phyloP scores from a whole-genome alignment of 2,113 vertebrate genomes.

The Penelope pileata region DNA sequence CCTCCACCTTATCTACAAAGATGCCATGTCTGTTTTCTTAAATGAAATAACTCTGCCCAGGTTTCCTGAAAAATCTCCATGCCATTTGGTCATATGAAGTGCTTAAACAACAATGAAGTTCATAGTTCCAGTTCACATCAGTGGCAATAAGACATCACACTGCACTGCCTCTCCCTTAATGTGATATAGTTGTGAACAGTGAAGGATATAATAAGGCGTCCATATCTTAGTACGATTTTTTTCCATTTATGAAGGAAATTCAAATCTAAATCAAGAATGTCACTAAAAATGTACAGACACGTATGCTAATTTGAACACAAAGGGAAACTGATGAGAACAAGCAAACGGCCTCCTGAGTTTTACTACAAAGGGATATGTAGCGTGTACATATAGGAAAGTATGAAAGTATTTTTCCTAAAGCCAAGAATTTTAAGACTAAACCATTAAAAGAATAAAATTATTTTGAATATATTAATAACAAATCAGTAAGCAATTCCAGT shows the following conservation, averaged over 20 bases:
- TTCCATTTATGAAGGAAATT: not conserved
- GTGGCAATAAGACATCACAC: not conserved
- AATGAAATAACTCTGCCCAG: not conserved
- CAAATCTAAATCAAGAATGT: not conserved
- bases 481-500: not conserved
- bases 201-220: not conserved
- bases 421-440: not conserved
- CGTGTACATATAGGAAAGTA: too few species aligned
- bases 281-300: not conserved
- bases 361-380: not conserved
- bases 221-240: not conserved
- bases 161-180: not conserved
- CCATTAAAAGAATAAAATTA: not conserved
- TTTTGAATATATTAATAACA: not conserved
- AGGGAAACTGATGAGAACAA: not conserved
- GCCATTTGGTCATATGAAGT: not conserved
- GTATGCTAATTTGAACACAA: not conserved
- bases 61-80: not conserved
- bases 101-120: not conserved
- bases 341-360: not conserved
- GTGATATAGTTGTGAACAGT: not conserved
- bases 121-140: not conserved
- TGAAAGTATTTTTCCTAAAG: not conserved
- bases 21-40: not conserved
- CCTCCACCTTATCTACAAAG: not conserved